These are phyloP conservation scores for Antechinus stuartii DNA, from an alignment of 2,113 vertebrate species.

Conservation along the genomic window DNA sequence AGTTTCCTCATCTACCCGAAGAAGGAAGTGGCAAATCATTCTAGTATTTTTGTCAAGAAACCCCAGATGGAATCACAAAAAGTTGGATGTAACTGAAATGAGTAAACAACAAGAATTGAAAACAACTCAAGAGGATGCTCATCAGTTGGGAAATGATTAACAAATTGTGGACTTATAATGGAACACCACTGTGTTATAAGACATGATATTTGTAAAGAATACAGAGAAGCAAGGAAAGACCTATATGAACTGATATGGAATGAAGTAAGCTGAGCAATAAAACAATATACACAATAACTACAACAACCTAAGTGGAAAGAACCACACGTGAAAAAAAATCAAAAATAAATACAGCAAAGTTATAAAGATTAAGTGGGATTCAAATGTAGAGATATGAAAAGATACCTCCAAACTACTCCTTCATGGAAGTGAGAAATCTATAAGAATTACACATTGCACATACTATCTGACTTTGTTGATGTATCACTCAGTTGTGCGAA, in stretches of 20 bases:
- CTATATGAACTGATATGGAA: not conserved
- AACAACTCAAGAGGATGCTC: not conserved
- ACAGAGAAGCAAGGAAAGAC: not conserved
- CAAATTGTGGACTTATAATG: not conserved
- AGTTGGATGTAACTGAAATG: too few relatives aligned
- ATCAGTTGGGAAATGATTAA: not conserved
- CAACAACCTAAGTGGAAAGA: not conserved
- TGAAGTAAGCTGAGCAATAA: not conserved
- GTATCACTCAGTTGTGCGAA: not conserved
- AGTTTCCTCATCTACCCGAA: too few relatives aligned
- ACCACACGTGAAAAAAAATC: not conserved
- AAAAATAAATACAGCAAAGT: not conserved
- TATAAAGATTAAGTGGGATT: not conserved
- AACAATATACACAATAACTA: not conserved
- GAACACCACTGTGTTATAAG: not conserved
- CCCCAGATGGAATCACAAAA: too few relatives aligned
- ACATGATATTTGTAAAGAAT: not conserved
- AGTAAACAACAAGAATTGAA: not conserved
- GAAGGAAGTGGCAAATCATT: too few relatives aligned
- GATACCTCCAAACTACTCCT: not conserved
- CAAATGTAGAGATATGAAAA: not conserved
- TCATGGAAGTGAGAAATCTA: not conserved
- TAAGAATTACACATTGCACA: not conserved
- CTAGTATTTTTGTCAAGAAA: too few relatives aligned
- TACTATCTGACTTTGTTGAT: not conserved